These are phyloP conservation scores for Drosophila punjabiensis DNA, from an alignment of 1,140 invertebrate genomes.

Conservation along the genomic window DNA sequence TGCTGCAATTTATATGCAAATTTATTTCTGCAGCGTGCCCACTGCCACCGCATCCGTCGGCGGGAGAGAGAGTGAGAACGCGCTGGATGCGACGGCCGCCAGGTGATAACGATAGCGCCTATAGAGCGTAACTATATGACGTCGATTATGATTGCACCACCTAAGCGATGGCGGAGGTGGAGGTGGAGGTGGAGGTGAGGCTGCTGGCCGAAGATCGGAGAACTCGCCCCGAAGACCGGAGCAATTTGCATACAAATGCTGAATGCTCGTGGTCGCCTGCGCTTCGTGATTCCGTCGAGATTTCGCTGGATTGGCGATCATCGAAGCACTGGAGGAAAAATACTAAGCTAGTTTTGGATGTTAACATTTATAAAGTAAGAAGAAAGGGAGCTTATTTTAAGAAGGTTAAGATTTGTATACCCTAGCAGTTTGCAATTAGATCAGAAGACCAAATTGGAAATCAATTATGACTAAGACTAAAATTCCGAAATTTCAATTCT, in stretches of 20 bases:
- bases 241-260: constrained; percentile 81
- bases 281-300: constrained; percentile 75
- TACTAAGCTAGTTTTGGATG: neutral
- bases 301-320: constrained; percentile 60
- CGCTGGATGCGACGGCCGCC: constrained; percentile 29
- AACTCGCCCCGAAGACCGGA: constrained; percentile 32
- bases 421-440: too few species aligned
- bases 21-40: constrained; percentile 64
- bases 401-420: neutral
- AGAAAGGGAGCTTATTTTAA: neutral
- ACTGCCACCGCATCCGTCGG: constrained; percentile 6
- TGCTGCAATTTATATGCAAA: constrained; percentile 76
- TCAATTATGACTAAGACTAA: too few species aligned
- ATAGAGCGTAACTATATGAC: constrained; percentile 69
- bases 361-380: neutral
- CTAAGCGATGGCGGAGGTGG: constrained; percentile 56
- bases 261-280: constrained; percentile 79
- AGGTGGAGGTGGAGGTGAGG: neutral
- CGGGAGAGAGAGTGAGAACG: neutral
- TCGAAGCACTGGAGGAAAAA: constrained; percentile 17
- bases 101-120: constrained; percentile 73
- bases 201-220: constrained; percentile 7
- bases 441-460: too few species aligned
- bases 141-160: constrained; percentile 77
- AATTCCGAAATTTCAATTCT: too few species aligned